Evolutionary conservation across 1,140 invertebrate species (phyloP).

Genomic region (Caenorhabditis latens): DNA sequence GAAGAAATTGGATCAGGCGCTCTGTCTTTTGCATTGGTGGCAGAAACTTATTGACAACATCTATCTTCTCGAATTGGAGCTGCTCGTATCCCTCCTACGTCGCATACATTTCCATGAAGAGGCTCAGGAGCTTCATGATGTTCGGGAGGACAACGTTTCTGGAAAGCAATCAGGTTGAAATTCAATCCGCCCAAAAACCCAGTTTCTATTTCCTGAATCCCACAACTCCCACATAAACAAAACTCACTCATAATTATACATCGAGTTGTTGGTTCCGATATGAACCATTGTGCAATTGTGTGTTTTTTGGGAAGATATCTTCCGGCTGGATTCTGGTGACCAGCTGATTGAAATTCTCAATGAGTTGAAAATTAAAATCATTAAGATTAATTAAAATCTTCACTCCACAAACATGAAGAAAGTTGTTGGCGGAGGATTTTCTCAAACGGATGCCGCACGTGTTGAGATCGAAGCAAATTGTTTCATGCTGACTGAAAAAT

Average conservation of each 20-base stretch:
- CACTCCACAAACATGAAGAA: too few relatives aligned
- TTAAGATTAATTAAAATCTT: too few relatives aligned
- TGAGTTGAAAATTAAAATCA: too few relatives aligned
- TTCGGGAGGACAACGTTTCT: not conserved
- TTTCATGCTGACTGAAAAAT: too few relatives aligned
- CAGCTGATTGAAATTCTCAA: too few relatives aligned
- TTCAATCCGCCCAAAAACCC: not conserved
- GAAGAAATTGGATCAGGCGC: not conserved
- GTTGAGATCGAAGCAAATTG: too few relatives aligned
- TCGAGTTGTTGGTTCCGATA: not conserved
- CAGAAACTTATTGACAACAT: not conserved
- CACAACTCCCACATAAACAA: not conserved
- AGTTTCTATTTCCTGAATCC: not conserved
- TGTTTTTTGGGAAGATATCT: too few relatives aligned
- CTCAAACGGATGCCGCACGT: too few relatives aligned
- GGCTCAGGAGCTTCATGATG: not conserved
- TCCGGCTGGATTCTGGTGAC: too few relatives aligned
- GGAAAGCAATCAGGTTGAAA: not conserved
- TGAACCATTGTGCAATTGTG: slow-evolving; percentile 1
- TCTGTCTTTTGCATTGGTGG: not conserved
- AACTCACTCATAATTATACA: not conserved
- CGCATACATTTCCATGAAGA: not conserved
- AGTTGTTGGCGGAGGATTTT: too few relatives aligned
- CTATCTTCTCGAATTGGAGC: not conserved
- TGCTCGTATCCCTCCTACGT: not conserved